These are phyloP conservation scores for Coregonus sp. DNA, from an alignment of 2,797 vertebrate genomes.

Conservation along the genomic window DNA sequence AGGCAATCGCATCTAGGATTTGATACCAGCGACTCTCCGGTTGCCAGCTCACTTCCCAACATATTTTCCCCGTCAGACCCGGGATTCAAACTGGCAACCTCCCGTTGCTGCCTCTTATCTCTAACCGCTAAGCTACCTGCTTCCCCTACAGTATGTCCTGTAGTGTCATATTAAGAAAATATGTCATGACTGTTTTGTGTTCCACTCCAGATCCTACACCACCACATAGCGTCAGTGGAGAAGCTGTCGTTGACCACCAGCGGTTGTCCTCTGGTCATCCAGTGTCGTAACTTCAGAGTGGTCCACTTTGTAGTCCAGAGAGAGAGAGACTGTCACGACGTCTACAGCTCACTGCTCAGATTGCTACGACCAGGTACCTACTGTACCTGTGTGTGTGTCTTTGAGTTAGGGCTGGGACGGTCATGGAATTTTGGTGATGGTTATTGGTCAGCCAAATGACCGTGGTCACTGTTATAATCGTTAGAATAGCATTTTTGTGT, in stretches of 20 bases:
- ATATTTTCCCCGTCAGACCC: too few relatives aligned
- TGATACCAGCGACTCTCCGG: too few relatives aligned
- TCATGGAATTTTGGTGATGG: too few relatives aligned
- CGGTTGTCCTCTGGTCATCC: constrained; percentile 94
- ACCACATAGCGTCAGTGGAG: constrained; percentile 94
- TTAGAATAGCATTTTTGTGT: too few relatives aligned
- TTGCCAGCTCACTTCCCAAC: too few relatives aligned
- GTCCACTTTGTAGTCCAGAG: constrained; percentile 93
- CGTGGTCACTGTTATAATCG: too few relatives aligned
- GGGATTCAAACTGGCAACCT: too few relatives aligned
- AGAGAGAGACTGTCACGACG: constrained; percentile 94
- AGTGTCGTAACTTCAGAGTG: constrained; percentile 93
- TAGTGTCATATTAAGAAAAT: background rate
- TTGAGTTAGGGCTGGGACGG: background rate
- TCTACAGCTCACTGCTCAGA: constrained; percentile 94
- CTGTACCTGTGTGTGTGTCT: constrained; percentile 19
- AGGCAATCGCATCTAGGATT: too few relatives aligned
- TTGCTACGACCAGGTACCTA: constrained; percentile 86
- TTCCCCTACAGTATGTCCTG: too few relatives aligned
- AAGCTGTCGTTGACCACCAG: constrained; percentile 92
- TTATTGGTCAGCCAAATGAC: too few relatives aligned
- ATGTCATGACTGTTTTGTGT: background rate
- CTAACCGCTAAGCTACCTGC: background rate
- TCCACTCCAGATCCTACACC: constrained; percentile 87
- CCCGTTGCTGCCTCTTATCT: too few relatives aligned